Evolutionary conservation across 2,888 invertebrate species (phyloP), one percentile per base, ranked within the genome.

Genomic region (Ornithoptera alexandrae): DNA sequence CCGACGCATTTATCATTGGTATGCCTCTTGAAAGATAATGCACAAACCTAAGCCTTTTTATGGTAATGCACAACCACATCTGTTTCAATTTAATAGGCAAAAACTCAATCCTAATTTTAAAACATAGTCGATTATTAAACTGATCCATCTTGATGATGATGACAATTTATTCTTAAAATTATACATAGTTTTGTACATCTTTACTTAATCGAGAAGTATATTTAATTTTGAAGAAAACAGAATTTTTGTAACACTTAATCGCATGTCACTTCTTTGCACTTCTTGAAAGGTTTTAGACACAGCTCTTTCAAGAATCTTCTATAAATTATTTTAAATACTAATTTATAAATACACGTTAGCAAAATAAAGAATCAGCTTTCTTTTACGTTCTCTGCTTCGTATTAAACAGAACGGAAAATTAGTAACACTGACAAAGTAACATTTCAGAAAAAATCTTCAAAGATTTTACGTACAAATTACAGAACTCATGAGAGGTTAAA

Each of bases 1-100:
- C 77, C 80, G 80, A 81, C 84, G 86, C 87, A 88, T 89, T 89
- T 92, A 92, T 91, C 90, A 84, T 84, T 83, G 83, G 87, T 84
- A 90, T 91, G 90, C 87, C 88, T 88, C 86, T 88, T 86, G 79
- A 84, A 78, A 90, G 91, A 92, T 92, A 91, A 89, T 89, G 87
- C 86, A 84, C 83, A 84, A 84, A 85, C 82, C 84, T 87, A 86
- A 30, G 83, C 86, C 46, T 83, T 84, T 85, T 82, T 80, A 76
- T 76, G 77, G 77, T 81, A 82, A 89, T 90, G 89, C 90, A 92
- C 90, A 90, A 91, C 89, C 89, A 81, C 90, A 90, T 91, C 86
- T 87, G 85, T 85, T 85, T 84, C 80, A 79, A 77, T 82, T 83
- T 83, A 83, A 84, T 83, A 80, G 67, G 69, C 71, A 39, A 57